Evolutionary conservation across 92 coral and sea anemone genomes (phyloP).

Genomic region (Plumapathes pennacea): DNA sequence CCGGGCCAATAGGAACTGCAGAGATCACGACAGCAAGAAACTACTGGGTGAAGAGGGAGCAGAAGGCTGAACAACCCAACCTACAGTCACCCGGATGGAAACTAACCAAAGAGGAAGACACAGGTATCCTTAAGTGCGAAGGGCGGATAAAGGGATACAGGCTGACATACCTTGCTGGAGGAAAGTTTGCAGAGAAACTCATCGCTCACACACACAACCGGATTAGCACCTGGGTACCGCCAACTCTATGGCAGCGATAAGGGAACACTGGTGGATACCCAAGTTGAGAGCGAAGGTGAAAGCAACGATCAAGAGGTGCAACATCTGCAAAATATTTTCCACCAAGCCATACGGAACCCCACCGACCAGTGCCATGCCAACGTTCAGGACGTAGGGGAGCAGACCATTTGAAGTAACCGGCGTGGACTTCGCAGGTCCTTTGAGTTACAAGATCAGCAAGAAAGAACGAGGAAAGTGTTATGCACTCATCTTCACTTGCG

Average conservation of each 20-base stretch:
- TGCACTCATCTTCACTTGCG: constrained; percentile 36
- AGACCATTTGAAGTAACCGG: constrained; percentile 50
- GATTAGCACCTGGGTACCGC: constrained; percentile 22
- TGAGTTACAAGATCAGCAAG: constrained; percentile 54
- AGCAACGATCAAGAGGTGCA: constrained; percentile 28
- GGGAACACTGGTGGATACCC: constrained; percentile 35
- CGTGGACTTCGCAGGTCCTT: constrained; percentile 59
- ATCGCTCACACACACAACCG: constrained; percentile 2
- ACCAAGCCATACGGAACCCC: constrained; percentile 24
- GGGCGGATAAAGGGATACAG: constrained; percentile 33
- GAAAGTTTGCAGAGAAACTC: constrained; percentile 19
- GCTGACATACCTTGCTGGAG: constrained; percentile 31
- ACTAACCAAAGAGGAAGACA: constrained; percentile 19
- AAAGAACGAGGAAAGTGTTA: constrained; percentile 52
- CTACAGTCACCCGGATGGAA: constrained; percentile 30
- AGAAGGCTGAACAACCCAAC: constrained; percentile 6
- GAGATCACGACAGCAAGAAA: constrained; percentile 26
- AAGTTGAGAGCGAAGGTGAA: constrained; percentile 28
- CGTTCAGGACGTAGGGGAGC: constrained; percentile 30
- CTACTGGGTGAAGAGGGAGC: constrained; percentile 32
- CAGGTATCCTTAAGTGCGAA: constrained; percentile 29
- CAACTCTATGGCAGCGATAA: constrained; percentile 23
- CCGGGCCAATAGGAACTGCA: constrained; percentile 48
- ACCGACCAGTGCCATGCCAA: constrained; percentile 40
- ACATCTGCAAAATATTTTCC: constrained; percentile 39